phyloP scores from a whole-genome alignment of 2,888 invertebrate genomes.

The Mactromeris polynyma region DNA sequence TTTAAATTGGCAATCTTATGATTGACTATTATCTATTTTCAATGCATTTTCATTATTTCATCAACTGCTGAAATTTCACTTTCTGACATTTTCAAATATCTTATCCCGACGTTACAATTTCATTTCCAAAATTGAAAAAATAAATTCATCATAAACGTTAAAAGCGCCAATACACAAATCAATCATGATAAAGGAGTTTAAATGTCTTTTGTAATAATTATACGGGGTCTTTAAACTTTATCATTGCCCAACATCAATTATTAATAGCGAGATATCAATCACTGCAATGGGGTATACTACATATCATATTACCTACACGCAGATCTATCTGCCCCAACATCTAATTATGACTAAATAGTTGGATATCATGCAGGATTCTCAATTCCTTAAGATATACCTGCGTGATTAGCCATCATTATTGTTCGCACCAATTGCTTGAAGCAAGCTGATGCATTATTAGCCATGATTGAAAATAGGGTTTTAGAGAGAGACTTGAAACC shows the following conservation, averaged over 20 bases:
- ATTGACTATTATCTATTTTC: neutral
- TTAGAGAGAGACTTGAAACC: constrained; percentile 40
- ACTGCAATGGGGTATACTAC: constrained; percentile 21
- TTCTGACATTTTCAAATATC: constrained; percentile 17
- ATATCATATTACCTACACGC: constrained; percentile 53
- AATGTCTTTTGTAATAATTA: constrained; percentile 31
- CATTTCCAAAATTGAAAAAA: constrained; percentile 12
- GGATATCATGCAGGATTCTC: constrained; percentile 39
- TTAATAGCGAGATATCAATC: constrained; percentile 47
- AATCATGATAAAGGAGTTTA: constrained; percentile 30
- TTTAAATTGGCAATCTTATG: neutral
- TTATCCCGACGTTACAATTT: neutral
- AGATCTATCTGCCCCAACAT: constrained; percentile 47
- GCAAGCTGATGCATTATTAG: constrained; percentile 41
- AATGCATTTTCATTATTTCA: neutral
- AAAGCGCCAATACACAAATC: constrained; percentile 17
- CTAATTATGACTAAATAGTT: constrained; percentile 65
- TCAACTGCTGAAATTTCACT: neutral
- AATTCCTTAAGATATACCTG: constrained; percentile 39
- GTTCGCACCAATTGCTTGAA: constrained; percentile 42
- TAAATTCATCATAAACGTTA: constrained; percentile 8
- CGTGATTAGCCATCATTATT: constrained; percentile 57
- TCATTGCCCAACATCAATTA: constrained; percentile 49
- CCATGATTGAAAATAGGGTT: constrained; percentile 40
- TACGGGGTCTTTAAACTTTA: constrained; percentile 51